phyloP scores from a whole-genome alignment of 92 coral and sea anemone genomes.

The Phenganax marumi region DNA sequence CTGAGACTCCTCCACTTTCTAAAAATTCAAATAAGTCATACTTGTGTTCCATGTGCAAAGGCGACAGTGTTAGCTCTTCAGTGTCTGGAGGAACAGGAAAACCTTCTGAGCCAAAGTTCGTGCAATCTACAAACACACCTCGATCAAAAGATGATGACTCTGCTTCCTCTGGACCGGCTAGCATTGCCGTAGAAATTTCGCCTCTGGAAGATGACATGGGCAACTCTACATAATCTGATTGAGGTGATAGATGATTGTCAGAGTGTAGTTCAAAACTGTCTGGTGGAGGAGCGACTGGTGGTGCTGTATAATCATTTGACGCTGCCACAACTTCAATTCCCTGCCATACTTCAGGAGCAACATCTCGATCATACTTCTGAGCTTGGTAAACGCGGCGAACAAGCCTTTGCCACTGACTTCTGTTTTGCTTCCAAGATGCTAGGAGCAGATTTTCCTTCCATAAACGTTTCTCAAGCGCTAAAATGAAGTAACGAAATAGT shows the following conservation, averaged over 20 bases:
- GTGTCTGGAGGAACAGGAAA: not conserved
- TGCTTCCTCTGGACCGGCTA: not conserved
- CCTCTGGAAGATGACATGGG: not conserved
- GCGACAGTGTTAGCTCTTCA: not conserved
- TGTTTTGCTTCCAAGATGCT: constrained; percentile 76
- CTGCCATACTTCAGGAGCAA: constrained; percentile 55
- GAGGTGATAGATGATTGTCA: not conserved
- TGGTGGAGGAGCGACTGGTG: constrained; percentile 37
- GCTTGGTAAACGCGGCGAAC: constrained; percentile 84
- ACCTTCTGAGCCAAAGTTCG: constrained; percentile 7
- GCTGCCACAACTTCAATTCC: constrained; percentile 18
- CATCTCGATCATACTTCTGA: constrained; percentile 57
- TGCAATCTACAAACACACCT: not conserved
- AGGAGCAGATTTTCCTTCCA: constrained; percentile 66
- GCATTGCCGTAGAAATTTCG: not conserved
- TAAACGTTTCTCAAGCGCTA: constrained; percentile 66
- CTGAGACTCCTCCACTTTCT: not conserved
- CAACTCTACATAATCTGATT: not conserved
- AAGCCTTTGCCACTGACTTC: constrained; percentile 82
- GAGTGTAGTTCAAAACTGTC: constrained; percentile 15
- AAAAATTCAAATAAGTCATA: constrained; percentile 24
- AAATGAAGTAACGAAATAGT: constrained; percentile 64
- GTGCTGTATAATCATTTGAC: constrained; percentile 14
- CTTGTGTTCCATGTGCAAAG: not conserved
- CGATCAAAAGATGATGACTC: not conserved